Conservation (phyloP, 2,888 invertebrate species). For the Crocallis elinguaria region DNA sequence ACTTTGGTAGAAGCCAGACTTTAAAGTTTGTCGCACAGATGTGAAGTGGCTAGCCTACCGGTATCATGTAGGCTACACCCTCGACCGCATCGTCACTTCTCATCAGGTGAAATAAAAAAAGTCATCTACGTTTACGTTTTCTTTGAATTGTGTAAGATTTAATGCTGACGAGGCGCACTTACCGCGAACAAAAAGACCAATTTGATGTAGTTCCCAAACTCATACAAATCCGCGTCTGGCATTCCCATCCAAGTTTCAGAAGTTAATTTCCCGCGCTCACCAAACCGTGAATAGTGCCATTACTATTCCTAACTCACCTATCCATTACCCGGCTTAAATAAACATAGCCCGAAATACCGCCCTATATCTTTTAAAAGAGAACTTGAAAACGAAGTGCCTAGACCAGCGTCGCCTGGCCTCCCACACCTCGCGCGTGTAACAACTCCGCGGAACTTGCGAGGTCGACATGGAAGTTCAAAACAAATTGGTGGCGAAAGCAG, state of each 20-base stretch:
- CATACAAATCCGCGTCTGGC: constrained; percentile 14
- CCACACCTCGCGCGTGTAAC: constrained; percentile 18
- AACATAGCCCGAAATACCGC: constrained; percentile 54
- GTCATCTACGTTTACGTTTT: no score
- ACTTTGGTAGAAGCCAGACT: no score
- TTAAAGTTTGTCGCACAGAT: no score
- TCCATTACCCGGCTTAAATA: constrained; percentile 47
- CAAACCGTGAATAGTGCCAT: constrained; percentile 22
- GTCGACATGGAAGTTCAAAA: constrained; percentile 34
- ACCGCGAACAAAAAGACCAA: constrained; percentile 8
- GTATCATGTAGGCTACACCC: no score
- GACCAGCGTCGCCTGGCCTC: constrained; percentile 42
- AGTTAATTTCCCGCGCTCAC: constrained; percentile 24
- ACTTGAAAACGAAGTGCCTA: constrained; percentile 54
- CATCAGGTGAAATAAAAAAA: no score
- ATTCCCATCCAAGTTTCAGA: constrained; percentile 24
- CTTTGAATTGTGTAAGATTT: no score
- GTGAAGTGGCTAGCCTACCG: no score
- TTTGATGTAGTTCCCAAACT: constrained; percentile 12
- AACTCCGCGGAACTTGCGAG: constrained; percentile 2
- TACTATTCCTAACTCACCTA: constrained; percentile 41
- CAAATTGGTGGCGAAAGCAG: constrained; percentile 38
- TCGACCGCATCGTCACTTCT: no score
- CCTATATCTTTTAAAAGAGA: constrained; percentile 63
- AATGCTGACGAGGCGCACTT: not conserved